phyloP scores from a whole-genome alignment of 2,797 vertebrate species.

The Bradypus variegatus region DNA sequence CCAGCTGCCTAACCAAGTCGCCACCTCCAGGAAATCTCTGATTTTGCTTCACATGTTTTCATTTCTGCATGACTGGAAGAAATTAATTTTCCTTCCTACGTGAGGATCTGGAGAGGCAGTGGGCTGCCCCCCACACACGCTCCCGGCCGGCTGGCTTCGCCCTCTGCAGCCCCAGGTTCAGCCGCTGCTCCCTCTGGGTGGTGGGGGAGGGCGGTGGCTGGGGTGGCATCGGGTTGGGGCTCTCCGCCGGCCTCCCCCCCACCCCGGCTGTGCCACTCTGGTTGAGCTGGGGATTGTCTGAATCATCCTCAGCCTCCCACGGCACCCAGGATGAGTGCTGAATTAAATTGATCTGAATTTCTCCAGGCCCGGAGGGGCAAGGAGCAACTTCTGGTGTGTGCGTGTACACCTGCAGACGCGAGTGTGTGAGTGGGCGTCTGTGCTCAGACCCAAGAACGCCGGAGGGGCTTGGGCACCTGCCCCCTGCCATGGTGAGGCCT shows the following conservation, averaged over 20 bases:
- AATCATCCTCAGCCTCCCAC: slow-evolving; percentile 1
- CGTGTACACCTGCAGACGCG: too few species aligned
- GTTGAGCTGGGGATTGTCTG: neutral
- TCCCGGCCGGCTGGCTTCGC: too few species aligned
- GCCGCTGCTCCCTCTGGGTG: neutral
- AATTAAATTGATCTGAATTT: neutral
- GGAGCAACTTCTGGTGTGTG: neutral
- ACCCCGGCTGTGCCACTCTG: neutral
- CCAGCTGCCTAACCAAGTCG: slow-evolving; percentile 5
- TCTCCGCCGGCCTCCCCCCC: neutral
- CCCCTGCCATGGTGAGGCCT: neutral
- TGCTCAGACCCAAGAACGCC: neutral
- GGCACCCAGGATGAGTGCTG: neutral
- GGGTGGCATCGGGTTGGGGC: neutral
- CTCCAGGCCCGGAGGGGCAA: neutral
- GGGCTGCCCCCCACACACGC: neutral
- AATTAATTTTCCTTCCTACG: slow-evolving; percentile 59
- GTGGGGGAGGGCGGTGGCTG: neutral
- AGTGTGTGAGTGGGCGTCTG: too few species aligned
- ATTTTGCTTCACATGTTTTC: slow-evolving; percentile 35
- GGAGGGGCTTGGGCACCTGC: neutral
- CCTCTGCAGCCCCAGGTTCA: too few species aligned
- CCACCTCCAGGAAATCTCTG: slow-evolving; percentile 58
- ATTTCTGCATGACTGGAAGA: slow-evolving; percentile 59
- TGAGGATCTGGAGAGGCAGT: neutral